These are phyloP conservation scores for Chymomyza fuscimana DNA, from an alignment of 2,888 invertebrate genomes.

Conservation along the genomic window DNA sequence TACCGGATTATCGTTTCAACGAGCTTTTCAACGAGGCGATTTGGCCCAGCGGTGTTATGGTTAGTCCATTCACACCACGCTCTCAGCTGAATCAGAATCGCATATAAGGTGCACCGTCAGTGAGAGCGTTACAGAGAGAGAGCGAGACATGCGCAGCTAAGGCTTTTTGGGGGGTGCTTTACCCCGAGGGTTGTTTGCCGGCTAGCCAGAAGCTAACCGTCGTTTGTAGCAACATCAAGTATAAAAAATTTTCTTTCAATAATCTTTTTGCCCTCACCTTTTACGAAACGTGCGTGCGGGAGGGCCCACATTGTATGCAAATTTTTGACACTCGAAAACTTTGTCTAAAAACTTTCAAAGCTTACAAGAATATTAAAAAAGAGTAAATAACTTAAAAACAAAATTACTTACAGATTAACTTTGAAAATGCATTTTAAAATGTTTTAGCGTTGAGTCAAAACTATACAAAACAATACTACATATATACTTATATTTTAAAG, in stretches of 20 bases:
- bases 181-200: conserved; percentile 39
- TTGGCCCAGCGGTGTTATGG: conserved; percentile 78
- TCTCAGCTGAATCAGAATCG: conserved; percentile 77
- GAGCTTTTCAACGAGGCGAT: conserved; percentile 77
- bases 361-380: conserved; percentile 46
- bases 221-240: conserved; percentile 2
- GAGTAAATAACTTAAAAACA: conserved; percentile 24
- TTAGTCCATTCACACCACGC: conserved; percentile 76
- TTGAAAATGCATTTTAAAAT: conserved; percentile 75
- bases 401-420: conserved; percentile 46
- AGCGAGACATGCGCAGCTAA: conserved; percentile 7
- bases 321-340: conserved; percentile 58
- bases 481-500: conserved; percentile 39
- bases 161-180: conserved; percentile 32
- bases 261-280: conserved; percentile 39
- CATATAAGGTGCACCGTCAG: conserved; percentile 60
- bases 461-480: conserved; percentile 24
- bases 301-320: conserved; percentile 52
- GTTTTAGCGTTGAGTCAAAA: conserved; percentile 69
- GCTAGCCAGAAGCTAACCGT: conserved; percentile 5
- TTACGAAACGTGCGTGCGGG: conserved; percentile 3
- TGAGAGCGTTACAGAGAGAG: conserved; percentile 35
- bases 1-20: conserved; percentile 77
- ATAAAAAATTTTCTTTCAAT: conserved; percentile 41
- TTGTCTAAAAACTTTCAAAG: conserved; percentile 59